Evolutionary conservation across 2,888 invertebrate genomes (phyloP).

Genomic region (Sylvicola cinctus): DNA sequence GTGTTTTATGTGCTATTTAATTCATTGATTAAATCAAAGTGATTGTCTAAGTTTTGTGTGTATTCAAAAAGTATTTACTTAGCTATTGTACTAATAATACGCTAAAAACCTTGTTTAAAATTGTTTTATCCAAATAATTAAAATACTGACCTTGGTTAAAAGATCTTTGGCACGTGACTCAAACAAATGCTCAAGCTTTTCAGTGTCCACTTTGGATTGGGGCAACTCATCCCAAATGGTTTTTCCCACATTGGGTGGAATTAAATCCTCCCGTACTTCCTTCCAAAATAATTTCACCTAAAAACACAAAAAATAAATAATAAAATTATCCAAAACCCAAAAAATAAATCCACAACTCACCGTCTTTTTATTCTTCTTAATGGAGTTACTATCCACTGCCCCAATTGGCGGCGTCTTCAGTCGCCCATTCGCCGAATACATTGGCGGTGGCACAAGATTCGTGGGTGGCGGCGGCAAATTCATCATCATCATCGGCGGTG

Average conservation of each 20-base stretch:
- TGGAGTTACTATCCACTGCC: conserved; percentile 24
- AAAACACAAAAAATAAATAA: conserved; percentile 1
- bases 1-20: too few species aligned
- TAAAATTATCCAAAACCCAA: not conserved
- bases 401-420: conserved; percentile 6
- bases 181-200: conserved; percentile 88
- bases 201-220: conserved; percentile 68
- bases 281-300: conserved; percentile 84
- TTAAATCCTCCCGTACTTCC: conserved; percentile 54
- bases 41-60: too few species aligned
- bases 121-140: too few species aligned
- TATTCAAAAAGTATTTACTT: too few species aligned
- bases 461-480: conserved; percentile 32
- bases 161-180: conserved; percentile 92
- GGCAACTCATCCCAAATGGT: conserved; percentile 86
- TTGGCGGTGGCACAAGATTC: conserved; percentile 29
- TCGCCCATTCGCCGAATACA: conserved; percentile 17
- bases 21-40: too few species aligned
- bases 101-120: too few species aligned
- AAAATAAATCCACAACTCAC: conserved; percentile 26
- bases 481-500: conserved; percentile 22
- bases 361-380: conserved; percentile 84
- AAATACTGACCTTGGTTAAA: conserved; percentile 59
- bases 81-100: too few species aligned
- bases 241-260: conserved; percentile 37